phyloP scores from a whole-genome alignment of 1,140 invertebrate species.

The Lepidurus arcticus region DNA sequence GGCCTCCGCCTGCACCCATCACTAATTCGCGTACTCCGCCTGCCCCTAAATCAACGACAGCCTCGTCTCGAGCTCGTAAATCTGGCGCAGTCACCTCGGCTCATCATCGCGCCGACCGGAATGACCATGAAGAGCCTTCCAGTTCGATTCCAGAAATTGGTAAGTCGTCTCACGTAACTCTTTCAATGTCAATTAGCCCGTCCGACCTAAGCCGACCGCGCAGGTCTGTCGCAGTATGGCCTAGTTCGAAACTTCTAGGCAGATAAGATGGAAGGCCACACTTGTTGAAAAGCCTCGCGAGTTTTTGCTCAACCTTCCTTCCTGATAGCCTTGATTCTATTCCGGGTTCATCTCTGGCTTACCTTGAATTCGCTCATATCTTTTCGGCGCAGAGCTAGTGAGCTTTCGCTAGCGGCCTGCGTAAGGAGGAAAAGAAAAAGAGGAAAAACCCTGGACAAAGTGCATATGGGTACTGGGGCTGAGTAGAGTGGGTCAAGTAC shows the following conservation, averaged over 20 bases:
- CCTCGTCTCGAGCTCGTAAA: constrained; percentile 25
- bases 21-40: not conserved
- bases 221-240: not conserved
- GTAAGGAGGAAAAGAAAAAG: not conserved
- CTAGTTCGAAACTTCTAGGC: not conserved
- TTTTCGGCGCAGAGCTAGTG: not conserved
- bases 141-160: constrained; percentile 34
- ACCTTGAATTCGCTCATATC: constrained; percentile 7
- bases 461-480: not conserved
- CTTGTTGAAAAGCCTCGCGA: not conserved
- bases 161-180: constrained; percentile 13
- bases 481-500: constrained; percentile 21
- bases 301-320: not conserved
- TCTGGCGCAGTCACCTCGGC: constrained; percentile 7
- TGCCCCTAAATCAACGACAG: not conserved
- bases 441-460: not conserved
- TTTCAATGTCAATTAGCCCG: not conserved
- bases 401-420: not conserved
- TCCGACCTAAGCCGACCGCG: not conserved
- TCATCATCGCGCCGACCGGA: not conserved
- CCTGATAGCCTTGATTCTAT: constrained; percentile 19
- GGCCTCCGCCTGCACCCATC: constrained; percentile 20
- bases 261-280: not conserved
- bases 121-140: constrained; percentile 32
- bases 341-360: constrained; percentile 20